Percentiles rank a stretch among this genome's conserved stretches.
Evolutionary conservation across 1,140 invertebrate genomes (phyloP).

Genomic region (Drosophila carrolli): DNA sequence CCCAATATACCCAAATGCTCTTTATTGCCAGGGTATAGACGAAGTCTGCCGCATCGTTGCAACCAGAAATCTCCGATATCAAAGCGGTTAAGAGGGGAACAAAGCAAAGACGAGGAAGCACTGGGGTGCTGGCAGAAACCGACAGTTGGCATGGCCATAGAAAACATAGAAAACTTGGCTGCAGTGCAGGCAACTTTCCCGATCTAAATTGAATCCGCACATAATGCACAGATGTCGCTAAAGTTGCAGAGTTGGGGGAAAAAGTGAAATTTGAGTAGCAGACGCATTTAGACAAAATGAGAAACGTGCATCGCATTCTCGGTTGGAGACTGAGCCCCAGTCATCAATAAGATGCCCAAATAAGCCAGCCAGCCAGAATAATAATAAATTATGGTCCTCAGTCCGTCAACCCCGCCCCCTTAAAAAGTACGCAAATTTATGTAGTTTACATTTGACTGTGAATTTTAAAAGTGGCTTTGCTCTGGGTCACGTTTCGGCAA

Average conservation of each 20-base stretch:
- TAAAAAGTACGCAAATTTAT: slow-evolving; percentile 68
- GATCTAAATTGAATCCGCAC: slow-evolving; percentile 48
- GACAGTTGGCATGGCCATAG: slow-evolving; percentile 47
- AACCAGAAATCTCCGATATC: slow-evolving; percentile 52
- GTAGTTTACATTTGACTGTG: slow-evolving; percentile 74
- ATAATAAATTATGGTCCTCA: slow-evolving; percentile 44
- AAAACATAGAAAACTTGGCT: slow-evolving; percentile 27
- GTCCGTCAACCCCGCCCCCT: neutral
- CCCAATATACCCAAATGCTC: neutral
- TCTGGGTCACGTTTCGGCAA: slow-evolving; percentile 60
- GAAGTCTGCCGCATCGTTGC: slow-evolving; percentile 30
- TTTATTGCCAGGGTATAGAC: slow-evolving; percentile 12
- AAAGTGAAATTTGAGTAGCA: slow-evolving; percentile 56
- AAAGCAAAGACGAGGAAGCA: slow-evolving; percentile 5
- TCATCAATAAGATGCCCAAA: slow-evolving; percentile 80
- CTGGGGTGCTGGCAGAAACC: slow-evolving; percentile 37
- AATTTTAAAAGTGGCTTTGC: slow-evolving; percentile 48
- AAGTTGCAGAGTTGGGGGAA: slow-evolving; percentile 3
- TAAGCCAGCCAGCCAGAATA: slow-evolving; percentile 50
- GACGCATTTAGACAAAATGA: slow-evolving; percentile 74
- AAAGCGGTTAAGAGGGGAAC: slow-evolving; percentile 16
- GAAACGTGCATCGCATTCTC: slow-evolving; percentile 74
- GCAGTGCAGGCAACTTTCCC: slow-evolving; percentile 45
- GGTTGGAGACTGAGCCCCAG: slow-evolving; percentile 35
- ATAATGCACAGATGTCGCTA: slow-evolving; percentile 50